Base-by-base conservation (phyloP, 1,140 invertebrate genomes). In the Elymnias hypermnestra region DNA sequence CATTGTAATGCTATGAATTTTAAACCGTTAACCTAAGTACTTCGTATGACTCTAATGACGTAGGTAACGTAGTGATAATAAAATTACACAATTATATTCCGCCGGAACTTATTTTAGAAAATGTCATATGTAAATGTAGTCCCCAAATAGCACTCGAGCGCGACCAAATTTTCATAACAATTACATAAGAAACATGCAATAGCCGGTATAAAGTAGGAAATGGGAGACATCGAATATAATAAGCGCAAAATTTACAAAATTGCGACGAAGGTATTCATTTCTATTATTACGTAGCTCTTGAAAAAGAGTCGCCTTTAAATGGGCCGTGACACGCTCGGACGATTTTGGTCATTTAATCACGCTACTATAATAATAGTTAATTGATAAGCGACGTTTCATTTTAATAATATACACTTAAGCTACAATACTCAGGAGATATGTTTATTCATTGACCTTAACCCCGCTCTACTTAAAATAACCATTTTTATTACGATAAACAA, bases 321-420 rank as follows among this genome's bases (percentile, higher is more conserved):
- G 14, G 45, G 4, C 36, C 37, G 26, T 8, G 45, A 18, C 29
- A 35, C 36, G 45, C 37, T 41, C 17, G 37, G 37, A 22, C 36
- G 39, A 33, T 40, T 47, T 40, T 40, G 28, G 29, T 40, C 37
- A 48, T 39, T 48, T 18, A 39, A 19, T 40, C 45, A 40, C 45
- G 21, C 18, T 33, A 29, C 36, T 35, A 8, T 15, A 33, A 15
- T 33, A 7, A 13, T 33, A 13, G 7, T 3, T 33, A 33, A 33
- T 15, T 15, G 29, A 15, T 33, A 33, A 14, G 1, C 8, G 7
- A 33, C 29, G n/a, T 33, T 33, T n/a, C n/a, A n/a, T n/a, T n/a
- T n/a, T n/a, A n/a, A n/a, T n/a, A n/a, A n/a, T n/a, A n/a, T n/a
- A n/a, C n/a, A n/a, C n/a, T n/a, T n/a, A n/a, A n/a, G n/a, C n/a